Evolutionary conservation across 2,797 vertebrate genomes (phyloP).

Genomic region (Gallirallus australis): DNA sequence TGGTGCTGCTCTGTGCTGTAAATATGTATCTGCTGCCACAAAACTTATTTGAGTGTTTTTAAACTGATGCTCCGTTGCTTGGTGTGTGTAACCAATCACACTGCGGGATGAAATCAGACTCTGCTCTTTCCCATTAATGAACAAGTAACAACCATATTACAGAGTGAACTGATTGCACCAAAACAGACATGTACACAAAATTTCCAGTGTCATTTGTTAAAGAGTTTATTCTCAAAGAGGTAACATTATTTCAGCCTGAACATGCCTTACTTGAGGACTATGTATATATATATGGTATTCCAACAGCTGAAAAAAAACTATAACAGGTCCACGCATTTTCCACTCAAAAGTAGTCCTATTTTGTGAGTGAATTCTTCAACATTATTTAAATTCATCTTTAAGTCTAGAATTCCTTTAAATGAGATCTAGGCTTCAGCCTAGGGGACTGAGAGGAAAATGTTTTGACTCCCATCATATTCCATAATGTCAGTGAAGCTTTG

Average conservation of each 20-base stretch:
- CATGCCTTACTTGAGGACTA: background rate
- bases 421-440: background rate
- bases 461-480: background rate
- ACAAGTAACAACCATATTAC: background rate
- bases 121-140: background rate
- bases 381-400: background rate
- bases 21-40: background rate
- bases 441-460: background rate
- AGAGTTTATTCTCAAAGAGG: constrained; percentile 66
- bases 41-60: background rate
- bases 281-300: background rate
- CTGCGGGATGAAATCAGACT: background rate
- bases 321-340: background rate
- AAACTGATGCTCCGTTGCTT: background rate
- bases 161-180: background rate
- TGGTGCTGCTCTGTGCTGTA: background rate
- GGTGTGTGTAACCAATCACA: background rate
- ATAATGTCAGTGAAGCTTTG: background rate
- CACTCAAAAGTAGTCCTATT: background rate
- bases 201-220: constrained; percentile 27
- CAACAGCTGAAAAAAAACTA: constrained; percentile 12
- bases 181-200: constrained; percentile 27
- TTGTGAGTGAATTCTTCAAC: constrained; percentile 13
- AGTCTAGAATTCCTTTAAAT: background rate
- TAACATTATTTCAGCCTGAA: constrained; percentile 22